phyloP scores from a whole-genome alignment of 2,797 vertebrate species.

The Coracias cyanogaster region DNA sequence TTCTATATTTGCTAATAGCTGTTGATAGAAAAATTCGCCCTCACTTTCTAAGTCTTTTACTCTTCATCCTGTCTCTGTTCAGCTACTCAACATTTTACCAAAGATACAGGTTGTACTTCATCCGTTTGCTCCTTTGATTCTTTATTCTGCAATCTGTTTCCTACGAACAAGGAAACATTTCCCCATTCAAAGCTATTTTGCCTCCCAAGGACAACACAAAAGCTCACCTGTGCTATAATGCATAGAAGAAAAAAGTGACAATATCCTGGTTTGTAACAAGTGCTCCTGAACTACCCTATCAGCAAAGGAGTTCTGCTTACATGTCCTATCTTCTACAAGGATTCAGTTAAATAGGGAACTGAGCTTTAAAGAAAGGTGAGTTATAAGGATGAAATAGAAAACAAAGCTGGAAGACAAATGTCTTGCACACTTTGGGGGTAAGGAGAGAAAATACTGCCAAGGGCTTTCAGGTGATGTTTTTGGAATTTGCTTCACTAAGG shows the following conservation, averaged over 20 bases:
- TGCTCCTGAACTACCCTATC: neutral
- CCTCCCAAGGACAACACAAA: neutral
- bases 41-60: neutral
- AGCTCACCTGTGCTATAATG: neutral
- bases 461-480: neutral
- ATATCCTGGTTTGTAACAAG: neutral
- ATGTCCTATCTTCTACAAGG: neutral
- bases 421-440: neutral
- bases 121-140: neutral
- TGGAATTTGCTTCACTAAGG: neutral
- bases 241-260: neutral
- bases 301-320: neutral
- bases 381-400: neutral
- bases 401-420: neutral
- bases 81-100: neutral
- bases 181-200: neutral
- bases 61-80: neutral
- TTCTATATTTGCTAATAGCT: neutral
- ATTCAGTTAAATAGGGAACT: neutral
- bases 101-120: neutral
- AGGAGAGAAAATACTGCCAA: neutral
- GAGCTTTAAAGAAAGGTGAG: neutral
- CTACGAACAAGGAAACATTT: neutral
- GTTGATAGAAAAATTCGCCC: neutral
- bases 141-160: neutral